Evolutionary conservation across 2,888 invertebrate species (phyloP).

Genomic region (Globia sparganii): DNA sequence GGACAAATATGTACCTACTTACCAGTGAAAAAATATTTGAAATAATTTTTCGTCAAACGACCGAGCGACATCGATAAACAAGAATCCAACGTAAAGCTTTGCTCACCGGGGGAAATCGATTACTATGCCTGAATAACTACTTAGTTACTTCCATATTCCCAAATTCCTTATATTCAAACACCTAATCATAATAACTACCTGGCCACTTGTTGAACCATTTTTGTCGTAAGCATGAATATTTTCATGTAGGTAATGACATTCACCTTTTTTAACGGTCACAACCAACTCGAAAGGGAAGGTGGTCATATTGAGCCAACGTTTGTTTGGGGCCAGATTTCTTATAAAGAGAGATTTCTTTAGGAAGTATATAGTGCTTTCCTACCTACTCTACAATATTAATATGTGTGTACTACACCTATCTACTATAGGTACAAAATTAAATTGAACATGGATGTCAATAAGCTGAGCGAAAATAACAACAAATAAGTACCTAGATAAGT

Average conservation of each 20-base stretch:
- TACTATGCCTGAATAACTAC: conserved; percentile 35
- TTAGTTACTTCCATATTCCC: conserved; percentile 29
- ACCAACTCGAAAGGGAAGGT: conserved; percentile 21
- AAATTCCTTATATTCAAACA: conserved; percentile 52
- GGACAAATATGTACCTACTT: not conserved
- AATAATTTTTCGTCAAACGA: not conserved
- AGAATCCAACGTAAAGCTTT: conserved; percentile 30
- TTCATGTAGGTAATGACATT: conserved; percentile 41
- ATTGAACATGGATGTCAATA: not conserved
- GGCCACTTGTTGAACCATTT: conserved; percentile 56
- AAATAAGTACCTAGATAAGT: not conserved
- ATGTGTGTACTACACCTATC: too few species aligned
- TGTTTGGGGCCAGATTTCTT: not conserved
- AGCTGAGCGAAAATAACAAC: not conserved
- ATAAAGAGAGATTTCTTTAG: not conserved
- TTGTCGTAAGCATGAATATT: conserved; percentile 42
- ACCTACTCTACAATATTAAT: too few species aligned
- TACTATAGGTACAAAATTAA: not conserved
- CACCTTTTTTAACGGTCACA: conserved; percentile 28
- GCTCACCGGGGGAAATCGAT: conserved; percentile 33
- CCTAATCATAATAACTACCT: conserved; percentile 62
- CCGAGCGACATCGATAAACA: conserved; percentile 6
- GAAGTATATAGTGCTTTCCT: not conserved
- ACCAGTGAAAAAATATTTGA: conserved; percentile 11
- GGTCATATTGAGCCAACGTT: not conserved